A percentile compares a stretch with the other conserved stretches of the same genome.
phyloP scores from a whole-genome alignment of 2,797 vertebrate species.

The Enteromius trimaculatus region DNA sequence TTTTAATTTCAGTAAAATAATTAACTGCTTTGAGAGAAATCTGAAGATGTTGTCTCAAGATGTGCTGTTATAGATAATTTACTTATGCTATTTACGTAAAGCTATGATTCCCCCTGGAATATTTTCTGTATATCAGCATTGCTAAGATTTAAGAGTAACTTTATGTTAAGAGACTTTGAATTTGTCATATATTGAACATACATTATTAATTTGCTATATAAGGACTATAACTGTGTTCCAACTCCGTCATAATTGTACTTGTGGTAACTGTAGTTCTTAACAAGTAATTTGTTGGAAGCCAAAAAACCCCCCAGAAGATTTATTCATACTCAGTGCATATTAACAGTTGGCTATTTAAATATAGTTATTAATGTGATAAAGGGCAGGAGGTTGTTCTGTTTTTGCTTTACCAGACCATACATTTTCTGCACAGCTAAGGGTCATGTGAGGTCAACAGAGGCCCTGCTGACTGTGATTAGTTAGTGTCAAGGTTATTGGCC shows the following conservation, averaged over 20 bases:
- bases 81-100: too few relatives aligned
- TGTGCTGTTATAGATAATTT: not conserved
- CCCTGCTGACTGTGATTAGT: not conserved
- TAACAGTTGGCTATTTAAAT: not conserved
- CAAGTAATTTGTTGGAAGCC: not conserved
- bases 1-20: not conserved
- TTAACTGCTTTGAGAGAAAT: not conserved
- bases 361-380: not conserved
- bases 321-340: not conserved
- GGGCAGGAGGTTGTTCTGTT: not conserved
- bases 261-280: not conserved
- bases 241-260: not conserved
- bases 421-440: not conserved
- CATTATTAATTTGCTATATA: not conserved
- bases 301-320: not conserved
- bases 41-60: not conserved
- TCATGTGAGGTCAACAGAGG: constrained; percentile 1
- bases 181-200: not conserved
- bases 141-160: not conserved
- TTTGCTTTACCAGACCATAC: not conserved
- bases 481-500: not conserved
- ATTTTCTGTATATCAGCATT: not conserved
- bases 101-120: not conserved
- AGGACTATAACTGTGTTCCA: not conserved
- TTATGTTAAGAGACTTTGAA: not conserved